phyloP scores from a whole-genome alignment of 1,140 invertebrate species.

The Bombus huntii region DNA sequence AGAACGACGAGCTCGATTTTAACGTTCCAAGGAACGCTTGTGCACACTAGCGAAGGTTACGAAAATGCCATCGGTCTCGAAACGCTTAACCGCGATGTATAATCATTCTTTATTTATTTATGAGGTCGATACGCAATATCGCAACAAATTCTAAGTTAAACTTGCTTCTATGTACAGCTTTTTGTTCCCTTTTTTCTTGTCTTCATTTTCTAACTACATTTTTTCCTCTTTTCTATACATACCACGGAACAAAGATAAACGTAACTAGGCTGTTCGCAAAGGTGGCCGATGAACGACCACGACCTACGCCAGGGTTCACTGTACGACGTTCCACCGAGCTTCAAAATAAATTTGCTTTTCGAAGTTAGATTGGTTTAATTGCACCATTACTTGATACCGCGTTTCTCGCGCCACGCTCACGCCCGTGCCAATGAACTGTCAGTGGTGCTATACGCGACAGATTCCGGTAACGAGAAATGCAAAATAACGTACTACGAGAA shows the following conservation, averaged over 20 bases:
- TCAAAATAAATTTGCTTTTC: constrained; percentile 54
- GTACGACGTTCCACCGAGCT: constrained; percentile 26
- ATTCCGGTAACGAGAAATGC: constrained; percentile 49
- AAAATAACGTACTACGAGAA: constrained; percentile 22
- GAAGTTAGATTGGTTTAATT: constrained; percentile 69
- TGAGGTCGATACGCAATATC: not conserved
- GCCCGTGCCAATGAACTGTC: constrained; percentile 67
- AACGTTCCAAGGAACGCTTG: constrained; percentile 44
- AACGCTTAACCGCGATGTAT: constrained; percentile 15
- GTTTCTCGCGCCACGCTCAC: constrained; percentile 66
- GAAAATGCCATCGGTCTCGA: constrained; percentile 46
- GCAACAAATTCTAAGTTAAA: constrained; percentile 8
- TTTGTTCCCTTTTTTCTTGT: not conserved
- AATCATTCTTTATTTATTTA: constrained; percentile 45
- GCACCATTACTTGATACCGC: constrained; percentile 64
- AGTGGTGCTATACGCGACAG: constrained; percentile 50
- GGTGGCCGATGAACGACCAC: constrained; percentile 52
- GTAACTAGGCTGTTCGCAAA: not conserved
- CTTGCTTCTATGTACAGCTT: not conserved
- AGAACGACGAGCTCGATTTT: constrained; percentile 35
- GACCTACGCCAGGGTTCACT: constrained; percentile 61
- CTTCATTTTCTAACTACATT: not conserved
- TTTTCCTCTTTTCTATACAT: not conserved
- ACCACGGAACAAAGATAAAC: constrained; percentile 8
- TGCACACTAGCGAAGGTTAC: constrained; percentile 40